Evolutionary conservation across 2,797 vertebrate species (phyloP).

Genomic region (Margarornis squamiger): DNA sequence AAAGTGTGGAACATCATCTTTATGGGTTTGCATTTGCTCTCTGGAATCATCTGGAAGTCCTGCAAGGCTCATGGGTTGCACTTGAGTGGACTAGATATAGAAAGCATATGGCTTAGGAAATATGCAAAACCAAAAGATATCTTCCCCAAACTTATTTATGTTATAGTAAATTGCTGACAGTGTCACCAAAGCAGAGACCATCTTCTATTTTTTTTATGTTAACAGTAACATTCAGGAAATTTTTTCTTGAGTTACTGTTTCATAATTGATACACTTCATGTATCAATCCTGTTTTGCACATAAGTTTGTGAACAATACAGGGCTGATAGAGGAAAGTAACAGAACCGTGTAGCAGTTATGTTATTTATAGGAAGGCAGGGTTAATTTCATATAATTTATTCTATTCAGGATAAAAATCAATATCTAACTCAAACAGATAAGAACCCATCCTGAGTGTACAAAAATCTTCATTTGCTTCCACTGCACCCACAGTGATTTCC

Average conservation of each 20-base stretch:
- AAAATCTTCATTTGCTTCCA: slow-evolving; percentile 41
- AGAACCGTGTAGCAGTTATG: neutral
- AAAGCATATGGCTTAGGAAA: neutral
- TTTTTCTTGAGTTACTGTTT: neutral
- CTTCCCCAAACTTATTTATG: neutral
- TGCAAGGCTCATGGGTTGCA: slow-evolving; percentile 2
- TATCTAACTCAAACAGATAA: neutral
- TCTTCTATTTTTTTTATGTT: neutral
- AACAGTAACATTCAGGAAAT: neutral
- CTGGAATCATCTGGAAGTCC: slow-evolving; percentile 2
- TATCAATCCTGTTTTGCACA: neutral
- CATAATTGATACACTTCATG: neutral
- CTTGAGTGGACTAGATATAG: neutral
- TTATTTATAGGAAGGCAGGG: neutral
- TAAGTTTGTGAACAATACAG: neutral
- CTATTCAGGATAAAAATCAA: neutral
- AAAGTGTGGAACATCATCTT: slow-evolving; percentile 23
- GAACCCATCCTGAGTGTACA: neutral
- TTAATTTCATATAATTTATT: neutral
- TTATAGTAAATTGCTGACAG: neutral
- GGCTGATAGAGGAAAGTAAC: neutral
- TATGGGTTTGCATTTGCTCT: slow-evolving; percentile 50
- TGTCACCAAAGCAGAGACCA: neutral
- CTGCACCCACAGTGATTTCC: neutral
- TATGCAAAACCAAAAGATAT: neutral